Evolutionary conservation across 2,888 invertebrate species (phyloP).

Genomic region (Chesias legatella): DNA sequence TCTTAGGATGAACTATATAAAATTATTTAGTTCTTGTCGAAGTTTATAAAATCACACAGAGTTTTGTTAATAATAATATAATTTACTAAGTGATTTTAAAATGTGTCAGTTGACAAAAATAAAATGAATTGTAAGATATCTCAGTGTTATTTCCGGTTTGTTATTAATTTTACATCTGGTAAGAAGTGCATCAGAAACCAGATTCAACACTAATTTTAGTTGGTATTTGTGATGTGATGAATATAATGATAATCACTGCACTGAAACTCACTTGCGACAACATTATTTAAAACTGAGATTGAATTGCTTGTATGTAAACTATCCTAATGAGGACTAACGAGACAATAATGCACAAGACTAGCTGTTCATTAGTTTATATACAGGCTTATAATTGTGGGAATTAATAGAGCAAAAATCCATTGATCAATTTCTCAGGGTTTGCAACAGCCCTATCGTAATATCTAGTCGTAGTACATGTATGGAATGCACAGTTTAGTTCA

Average conservation of each 20-base stretch:
- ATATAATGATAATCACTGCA: constrained; percentile 3
- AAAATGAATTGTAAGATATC: no score
- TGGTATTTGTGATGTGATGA: no score
- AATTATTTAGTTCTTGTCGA: no score
- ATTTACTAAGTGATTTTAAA: no score
- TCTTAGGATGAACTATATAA: no score
- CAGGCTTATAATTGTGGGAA: constrained; percentile 73
- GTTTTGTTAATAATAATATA: no score
- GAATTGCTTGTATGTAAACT: constrained; percentile 28
- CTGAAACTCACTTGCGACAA: constrained; percentile 56
- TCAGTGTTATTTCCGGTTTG: no score
- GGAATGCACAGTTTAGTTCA: constrained; percentile 5
- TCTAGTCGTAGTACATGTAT: constrained; percentile 11
- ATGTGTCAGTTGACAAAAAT: no score
- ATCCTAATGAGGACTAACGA: constrained; percentile 31
- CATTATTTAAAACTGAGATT: constrained; percentile 39
- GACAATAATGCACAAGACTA: constrained; percentile 51
- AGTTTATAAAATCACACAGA: no score
- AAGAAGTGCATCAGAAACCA: no score
- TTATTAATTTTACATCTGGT: no score
- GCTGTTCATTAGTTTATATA: constrained; percentile 70
- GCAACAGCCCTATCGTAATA: constrained; percentile 63
- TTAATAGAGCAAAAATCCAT: constrained; percentile 74
- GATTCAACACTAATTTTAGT: no score
- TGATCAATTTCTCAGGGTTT: constrained; percentile 73